Evolutionary conservation across 2,888 invertebrate species (phyloP).

Genomic region (Andrena chrysosceles): DNA sequence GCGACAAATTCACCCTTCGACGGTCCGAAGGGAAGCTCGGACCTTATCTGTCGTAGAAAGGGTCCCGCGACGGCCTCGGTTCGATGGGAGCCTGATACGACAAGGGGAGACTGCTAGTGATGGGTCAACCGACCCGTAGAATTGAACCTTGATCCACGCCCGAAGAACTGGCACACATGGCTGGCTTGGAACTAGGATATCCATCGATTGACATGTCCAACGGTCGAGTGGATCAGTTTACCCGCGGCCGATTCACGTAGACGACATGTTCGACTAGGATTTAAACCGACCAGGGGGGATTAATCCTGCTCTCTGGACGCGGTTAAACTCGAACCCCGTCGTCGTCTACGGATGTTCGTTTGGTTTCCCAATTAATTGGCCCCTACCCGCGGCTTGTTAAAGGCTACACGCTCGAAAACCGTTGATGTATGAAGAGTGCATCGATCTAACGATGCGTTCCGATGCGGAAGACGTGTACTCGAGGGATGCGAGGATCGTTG

Average conservation of each 20-base stretch:
- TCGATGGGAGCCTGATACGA: slow-evolving; percentile 18
- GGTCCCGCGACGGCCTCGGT: slow-evolving; percentile 9
- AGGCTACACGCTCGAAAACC: background rate
- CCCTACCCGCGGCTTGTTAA: slow-evolving; percentile 10
- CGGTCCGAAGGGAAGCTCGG: background rate
- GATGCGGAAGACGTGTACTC: background rate
- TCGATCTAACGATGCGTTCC: background rate
- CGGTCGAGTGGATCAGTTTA: slow-evolving; percentile 64
- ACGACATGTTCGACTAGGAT: slow-evolving; percentile 55
- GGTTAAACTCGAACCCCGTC: slow-evolving; percentile 31
- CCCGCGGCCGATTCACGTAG: slow-evolving; percentile 51
- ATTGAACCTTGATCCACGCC: slow-evolving; percentile 65
- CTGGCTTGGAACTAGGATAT: slow-evolving; percentile 43
- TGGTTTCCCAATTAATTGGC: slow-evolving; percentile 51
- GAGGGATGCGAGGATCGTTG: background rate
- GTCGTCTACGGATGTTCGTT: slow-evolving; percentile 32
- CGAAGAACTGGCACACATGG: slow-evolving; percentile 54
- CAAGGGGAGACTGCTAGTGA: slow-evolving; percentile 50
- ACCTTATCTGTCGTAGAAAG: slow-evolving; percentile 29
- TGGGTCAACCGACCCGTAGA: slow-evolving; percentile 67
- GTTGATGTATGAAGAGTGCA: background rate
- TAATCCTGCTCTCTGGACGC: slow-evolving; percentile 27
- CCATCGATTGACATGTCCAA: slow-evolving; percentile 66
- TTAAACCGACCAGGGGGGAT: slow-evolving; percentile 49
- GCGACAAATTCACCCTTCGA: background rate